Conservation (phyloP, 2,797 vertebrate species). For the Malurus leucopterus region DNA sequence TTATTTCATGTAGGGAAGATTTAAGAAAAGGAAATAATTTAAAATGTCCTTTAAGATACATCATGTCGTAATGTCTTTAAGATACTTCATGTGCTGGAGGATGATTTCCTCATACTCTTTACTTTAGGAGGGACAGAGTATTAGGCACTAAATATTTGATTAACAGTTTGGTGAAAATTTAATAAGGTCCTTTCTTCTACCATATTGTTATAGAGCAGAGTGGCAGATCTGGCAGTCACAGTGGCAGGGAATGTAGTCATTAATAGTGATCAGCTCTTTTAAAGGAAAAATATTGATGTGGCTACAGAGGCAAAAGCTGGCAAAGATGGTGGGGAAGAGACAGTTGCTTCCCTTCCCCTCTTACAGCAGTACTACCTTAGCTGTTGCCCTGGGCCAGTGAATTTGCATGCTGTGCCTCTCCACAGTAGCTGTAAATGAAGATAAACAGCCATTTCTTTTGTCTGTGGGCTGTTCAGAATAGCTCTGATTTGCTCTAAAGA, state of each 20-base stretch:
- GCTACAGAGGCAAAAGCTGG: not conserved
- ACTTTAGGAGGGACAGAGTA: not conserved
- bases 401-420: conserved; percentile 27
- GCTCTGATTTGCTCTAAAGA: conserved; percentile 39
- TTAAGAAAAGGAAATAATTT: not conserved
- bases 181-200: not conserved
- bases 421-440: conserved; percentile 34
- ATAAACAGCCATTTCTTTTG: not conserved
- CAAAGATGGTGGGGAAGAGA: not conserved
- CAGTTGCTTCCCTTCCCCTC: not conserved
- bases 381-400: not conserved
- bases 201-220: not conserved
- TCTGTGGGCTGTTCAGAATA: conserved; percentile 31
- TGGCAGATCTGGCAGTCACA: not conserved
- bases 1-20: not conserved
- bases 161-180: not conserved
- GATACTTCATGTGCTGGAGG: not conserved
- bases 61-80: not conserved
- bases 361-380: not conserved
- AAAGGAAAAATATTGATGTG: rapidly evolving
- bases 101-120: not conserved
- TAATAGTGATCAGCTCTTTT: not conserved
- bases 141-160: not conserved
- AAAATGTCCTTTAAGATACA: not conserved
- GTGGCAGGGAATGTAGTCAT: not conserved